Base-by-base conservation (phyloP, 2,113 vertebrate species). In the Gallinago paraguaiae region DNA sequence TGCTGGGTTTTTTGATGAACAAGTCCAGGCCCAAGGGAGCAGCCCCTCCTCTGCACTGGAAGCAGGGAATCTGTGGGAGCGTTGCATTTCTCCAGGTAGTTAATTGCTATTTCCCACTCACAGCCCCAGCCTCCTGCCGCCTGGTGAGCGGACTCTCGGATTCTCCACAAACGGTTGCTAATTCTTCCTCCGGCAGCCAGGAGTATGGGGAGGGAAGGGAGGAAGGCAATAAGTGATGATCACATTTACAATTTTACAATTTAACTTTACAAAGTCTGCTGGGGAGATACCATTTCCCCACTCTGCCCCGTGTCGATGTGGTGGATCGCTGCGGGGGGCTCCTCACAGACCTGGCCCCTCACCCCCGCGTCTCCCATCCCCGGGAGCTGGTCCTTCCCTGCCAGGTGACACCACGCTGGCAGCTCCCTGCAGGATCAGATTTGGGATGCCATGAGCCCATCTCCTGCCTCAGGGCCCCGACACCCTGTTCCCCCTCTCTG, bases 331-430 rank as follows among this genome's bases (percentile, higher is more conserved):
- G 25, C 1, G 1, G 46, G 9, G 65, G 60, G 46, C 25, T 45
- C 61, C 53, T 33, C 41, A 16, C 46, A 54, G 31, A n/a, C 20
- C 5, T 5, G 50, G 22, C 17, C 61, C 5, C 0, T 51, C 45
- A 1, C 10, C 43, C 37, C 65, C 13, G 17, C 39, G 2, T 16
- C 22, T 51, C 51, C 33, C 4, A 2, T 43, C 64, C 18, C 7
- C 4, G 31, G 33, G 63, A 22, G 27, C 30, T 6, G 31, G 3
- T 48, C 67, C 75, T 46, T 37, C 37, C 63, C 31, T 7, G 17
- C 0, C 0, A 59, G 30, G 68, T 17, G 68, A 74, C 8, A 2
- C 1, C 0, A 30, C 0, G 2, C 25, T 28, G 18, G 33, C 43
- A 60, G 70, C 63, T 41, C 57, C 5, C 0, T 12, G 24, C 4